A percentile compares a stretch with the other conserved stretches of the same genome.
Evolutionary conservation across 2,888 invertebrate species (phyloP).

Genomic region (Monoplex corrugatus): DNA sequence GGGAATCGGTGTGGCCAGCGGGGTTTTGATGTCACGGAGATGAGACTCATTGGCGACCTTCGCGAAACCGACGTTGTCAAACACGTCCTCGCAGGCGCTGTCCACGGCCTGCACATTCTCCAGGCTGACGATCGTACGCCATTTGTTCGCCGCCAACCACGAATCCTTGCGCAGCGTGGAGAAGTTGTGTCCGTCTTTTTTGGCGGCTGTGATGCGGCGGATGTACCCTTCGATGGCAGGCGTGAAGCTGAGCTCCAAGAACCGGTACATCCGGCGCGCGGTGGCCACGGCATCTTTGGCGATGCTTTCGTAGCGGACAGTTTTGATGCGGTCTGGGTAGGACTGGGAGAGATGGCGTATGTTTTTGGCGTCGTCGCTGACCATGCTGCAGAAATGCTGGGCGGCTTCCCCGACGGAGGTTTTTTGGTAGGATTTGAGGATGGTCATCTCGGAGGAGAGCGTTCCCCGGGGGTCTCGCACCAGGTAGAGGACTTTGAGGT

Average conservation of each 20-base stretch:
- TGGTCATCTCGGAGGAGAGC: slow-evolving; percentile 49
- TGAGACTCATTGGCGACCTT: slow-evolving; percentile 43
- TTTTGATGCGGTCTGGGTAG: slow-evolving; percentile 48
- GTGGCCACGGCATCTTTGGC: slow-evolving; percentile 46
- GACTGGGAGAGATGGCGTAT: slow-evolving; percentile 45
- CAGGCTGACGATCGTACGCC: slow-evolving; percentile 42
- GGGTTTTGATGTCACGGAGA: slow-evolving; percentile 41
- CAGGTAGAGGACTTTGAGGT: slow-evolving; percentile 47
- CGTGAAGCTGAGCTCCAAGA: slow-evolving; percentile 47
- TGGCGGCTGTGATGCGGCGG: slow-evolving; percentile 44
- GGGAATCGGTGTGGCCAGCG: slow-evolving; percentile 38
- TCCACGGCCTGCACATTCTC: slow-evolving; percentile 48
- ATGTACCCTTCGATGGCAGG: slow-evolving; percentile 48
- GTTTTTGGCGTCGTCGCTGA: slow-evolving; percentile 44
- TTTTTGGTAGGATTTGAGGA: slow-evolving; percentile 48
- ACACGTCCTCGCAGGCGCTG: slow-evolving; percentile 46
- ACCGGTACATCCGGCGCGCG: slow-evolving; percentile 38
- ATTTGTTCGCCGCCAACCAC: slow-evolving; percentile 50
- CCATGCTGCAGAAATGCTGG: slow-evolving; percentile 44
- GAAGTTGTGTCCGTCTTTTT: slow-evolving; percentile 50
- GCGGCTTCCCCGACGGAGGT: slow-evolving; percentile 41
- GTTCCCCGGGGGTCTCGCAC: slow-evolving; percentile 50
- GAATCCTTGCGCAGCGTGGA: slow-evolving; percentile 47
- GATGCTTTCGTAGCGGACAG: slow-evolving; percentile 49
- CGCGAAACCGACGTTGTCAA: slow-evolving; percentile 41